Conservation (phyloP, 2,888 invertebrate genomes). For the Dendrolimus pini region DNA sequence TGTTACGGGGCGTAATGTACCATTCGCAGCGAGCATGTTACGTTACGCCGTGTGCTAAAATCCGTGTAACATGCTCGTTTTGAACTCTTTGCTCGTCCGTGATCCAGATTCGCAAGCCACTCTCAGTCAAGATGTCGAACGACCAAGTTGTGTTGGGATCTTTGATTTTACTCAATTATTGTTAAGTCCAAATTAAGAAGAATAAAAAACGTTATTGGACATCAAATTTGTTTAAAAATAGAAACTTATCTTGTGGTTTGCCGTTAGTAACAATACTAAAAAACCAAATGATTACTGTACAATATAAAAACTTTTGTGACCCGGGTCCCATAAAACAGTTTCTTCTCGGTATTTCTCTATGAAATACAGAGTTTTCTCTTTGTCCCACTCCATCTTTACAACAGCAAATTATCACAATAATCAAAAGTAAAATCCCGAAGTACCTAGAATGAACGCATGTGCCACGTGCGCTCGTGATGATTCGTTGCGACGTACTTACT, state of each 20-base stretch:
- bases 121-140: constrained; percentile 11
- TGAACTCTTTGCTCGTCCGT: constrained; percentile 6
- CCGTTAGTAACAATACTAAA: too few species aligned
- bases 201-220: constrained; percentile 5
- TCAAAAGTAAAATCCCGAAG: too few species aligned
- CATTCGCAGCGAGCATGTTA: constrained; percentile 9
- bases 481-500: constrained; percentile 10
- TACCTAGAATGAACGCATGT: too few species aligned
- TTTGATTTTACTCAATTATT: constrained; percentile 18
- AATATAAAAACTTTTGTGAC: constrained; percentile 12
- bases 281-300: too few species aligned
- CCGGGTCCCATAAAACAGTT: constrained; percentile 18
- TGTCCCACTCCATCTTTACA: constrained; percentile 17
- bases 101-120: too few species aligned
- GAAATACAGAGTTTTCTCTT: constrained; percentile 16
- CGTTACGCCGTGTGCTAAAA: constrained; percentile 12
- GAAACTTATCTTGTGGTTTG: too few species aligned
- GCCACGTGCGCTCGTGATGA: neutral
- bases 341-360: constrained; percentile 20
- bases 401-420: too few species aligned
- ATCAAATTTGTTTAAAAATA: too few species aligned
- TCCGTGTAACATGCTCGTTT: constrained; percentile 10
- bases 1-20: too few species aligned
- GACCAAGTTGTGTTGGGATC: constrained; percentile 11
- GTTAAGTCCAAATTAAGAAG: constrained; percentile 18